A percentile compares a stretch with the other conserved stretches of the same genome.
Evolutionary conservation across 92 coral and sea anemone genomes (phyloP).

Genomic region (Zoanthus gigantus): DNA sequence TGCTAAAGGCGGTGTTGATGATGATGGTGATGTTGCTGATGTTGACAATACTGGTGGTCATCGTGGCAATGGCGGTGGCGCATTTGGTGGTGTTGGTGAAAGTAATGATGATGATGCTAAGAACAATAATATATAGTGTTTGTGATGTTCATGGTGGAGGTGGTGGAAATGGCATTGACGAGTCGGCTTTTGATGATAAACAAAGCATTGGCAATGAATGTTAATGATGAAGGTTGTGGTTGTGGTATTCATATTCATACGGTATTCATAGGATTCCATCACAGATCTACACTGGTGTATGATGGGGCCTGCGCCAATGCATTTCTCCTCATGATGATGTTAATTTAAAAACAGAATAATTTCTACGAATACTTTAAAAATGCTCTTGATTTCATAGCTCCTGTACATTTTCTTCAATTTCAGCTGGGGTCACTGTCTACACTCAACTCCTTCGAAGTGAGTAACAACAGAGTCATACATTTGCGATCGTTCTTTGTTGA

Average conservation of each 20-base stretch:
- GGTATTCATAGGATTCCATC: too few species aligned
- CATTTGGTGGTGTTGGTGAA: too few species aligned
- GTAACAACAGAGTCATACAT: neutral
- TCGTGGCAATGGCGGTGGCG: too few species aligned
- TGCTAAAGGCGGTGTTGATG: too few species aligned
- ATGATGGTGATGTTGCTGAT: too few species aligned
- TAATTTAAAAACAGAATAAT: too few species aligned
- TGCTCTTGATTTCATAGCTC: neutral
- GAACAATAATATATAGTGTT: neutral
- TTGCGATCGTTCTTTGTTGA: neutral
- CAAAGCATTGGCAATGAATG: neutral
- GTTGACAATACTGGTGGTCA: too few species aligned
- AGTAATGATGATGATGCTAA: neutral
- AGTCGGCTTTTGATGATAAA: neutral
- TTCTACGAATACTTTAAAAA: too few species aligned
- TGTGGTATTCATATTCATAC: too few species aligned
- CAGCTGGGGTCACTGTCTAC: conserved; percentile 73
- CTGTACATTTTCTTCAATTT: conserved; percentile 11
- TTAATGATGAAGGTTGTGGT: neutral
- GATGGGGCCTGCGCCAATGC: too few species aligned
- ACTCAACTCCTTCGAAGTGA: conserved; percentile 62
- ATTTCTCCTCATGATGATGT: too few species aligned
- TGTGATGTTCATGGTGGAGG: neutral
- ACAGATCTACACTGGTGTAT: too few species aligned
- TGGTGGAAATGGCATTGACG: neutral